Evolutionary conservation across 2,888 invertebrate species (phyloP).

Genomic region (Hyposoter didymator): DNA sequence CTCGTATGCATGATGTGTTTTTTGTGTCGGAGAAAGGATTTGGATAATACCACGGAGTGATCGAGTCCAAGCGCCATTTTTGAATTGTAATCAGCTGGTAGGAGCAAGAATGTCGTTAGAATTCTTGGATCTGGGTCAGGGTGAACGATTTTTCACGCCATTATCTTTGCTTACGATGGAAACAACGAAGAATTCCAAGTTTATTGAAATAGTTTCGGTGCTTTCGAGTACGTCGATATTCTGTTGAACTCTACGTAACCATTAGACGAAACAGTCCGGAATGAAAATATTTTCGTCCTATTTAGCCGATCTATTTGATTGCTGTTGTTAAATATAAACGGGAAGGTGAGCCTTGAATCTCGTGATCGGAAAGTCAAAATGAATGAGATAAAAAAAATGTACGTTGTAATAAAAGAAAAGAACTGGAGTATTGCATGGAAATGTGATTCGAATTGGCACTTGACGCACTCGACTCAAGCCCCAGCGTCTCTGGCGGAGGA

Average conservation of each 20-base stretch:
- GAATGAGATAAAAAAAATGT: not conserved
- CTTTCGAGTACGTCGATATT: too few species aligned
- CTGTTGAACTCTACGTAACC: not conserved
- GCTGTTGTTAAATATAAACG: not conserved
- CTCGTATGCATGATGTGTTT: not conserved
- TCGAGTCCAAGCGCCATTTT: not conserved
- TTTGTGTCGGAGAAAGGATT: not conserved
- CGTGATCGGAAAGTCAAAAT: not conserved
- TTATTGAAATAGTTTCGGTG: not conserved
- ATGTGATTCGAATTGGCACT: not conserved
- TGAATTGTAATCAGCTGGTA: not conserved
- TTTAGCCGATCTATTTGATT: not conserved
- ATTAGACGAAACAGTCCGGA: not conserved
- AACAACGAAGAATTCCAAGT: not conserved
- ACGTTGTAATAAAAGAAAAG: not conserved
- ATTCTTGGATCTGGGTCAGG: not conserved
- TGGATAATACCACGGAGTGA: not conserved
- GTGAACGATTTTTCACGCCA: not conserved
- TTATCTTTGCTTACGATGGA: not conserved
- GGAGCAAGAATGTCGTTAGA: not conserved
- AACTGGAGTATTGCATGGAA: not conserved
- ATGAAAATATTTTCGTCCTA: not conserved
- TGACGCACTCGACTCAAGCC: not conserved
- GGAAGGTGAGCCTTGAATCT: not conserved
- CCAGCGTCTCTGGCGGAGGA: not conserved